These are phyloP conservation scores for Zygothrica quintamaculata DNA, from an alignment of 2,888 invertebrate genomes.

Conservation along the genomic window DNA sequence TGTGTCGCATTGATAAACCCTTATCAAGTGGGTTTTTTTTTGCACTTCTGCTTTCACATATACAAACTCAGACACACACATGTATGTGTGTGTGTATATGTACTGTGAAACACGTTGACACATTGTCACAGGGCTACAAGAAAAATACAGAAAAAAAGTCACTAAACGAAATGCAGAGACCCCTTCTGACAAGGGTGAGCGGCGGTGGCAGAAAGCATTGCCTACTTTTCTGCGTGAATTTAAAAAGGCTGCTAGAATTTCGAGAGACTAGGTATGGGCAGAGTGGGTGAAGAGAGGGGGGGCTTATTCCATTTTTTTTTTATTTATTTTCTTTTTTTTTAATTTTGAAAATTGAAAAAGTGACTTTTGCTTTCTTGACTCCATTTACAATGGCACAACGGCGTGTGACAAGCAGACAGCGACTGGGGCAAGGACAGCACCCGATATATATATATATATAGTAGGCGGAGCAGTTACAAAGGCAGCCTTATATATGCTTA, in stretches of 20 bases:
- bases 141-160: no score
- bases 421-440: conserved; percentile 5
- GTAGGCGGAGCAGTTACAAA: conserved; percentile 18
- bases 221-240: conserved; percentile 74
- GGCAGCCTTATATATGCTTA: conserved; percentile 4
- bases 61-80: conserved; percentile 16
- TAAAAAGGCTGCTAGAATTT: conserved; percentile 53
- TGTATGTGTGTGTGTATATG: conserved; percentile 5
- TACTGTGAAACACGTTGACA: conserved; percentile 69
- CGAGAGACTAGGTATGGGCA: no score
- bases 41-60: conserved; percentile 21
- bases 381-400: conserved; percentile 53
- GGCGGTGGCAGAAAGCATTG: conserved; percentile 59
- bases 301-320: no score
- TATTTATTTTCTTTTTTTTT: no score
- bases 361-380: conserved; percentile 80
- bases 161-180: conserved; percentile 69
- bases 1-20: conserved; percentile 81
- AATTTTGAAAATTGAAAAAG: conserved; percentile 82
- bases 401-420: conserved; percentile 53
- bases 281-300: no score
- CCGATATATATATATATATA: neutral
- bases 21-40: conserved; percentile 73
- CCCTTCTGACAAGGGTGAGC: conserved; percentile 70
- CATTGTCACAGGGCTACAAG: conserved; percentile 73